Percentiles rank a stretch among this genome's conserved stretches.
Evolutionary conservation across 1,140 invertebrate species (phyloP).

Genomic region (Drosophila equinoxialis): DNA sequence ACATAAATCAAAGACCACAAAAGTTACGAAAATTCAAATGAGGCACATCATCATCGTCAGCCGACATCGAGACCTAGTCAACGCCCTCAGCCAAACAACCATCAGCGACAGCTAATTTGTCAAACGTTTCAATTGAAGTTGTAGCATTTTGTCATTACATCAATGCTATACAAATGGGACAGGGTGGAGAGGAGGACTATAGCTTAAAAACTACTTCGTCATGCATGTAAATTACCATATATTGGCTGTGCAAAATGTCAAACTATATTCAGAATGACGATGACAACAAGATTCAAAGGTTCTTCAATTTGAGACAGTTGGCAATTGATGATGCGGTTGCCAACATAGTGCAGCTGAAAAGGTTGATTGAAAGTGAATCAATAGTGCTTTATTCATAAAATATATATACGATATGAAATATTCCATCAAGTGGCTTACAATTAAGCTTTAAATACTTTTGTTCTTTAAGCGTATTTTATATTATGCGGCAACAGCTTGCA

Average conservation of each 20-base stretch:
- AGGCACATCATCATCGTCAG: slow-evolving; percentile 15
- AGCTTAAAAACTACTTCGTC: slow-evolving; percentile 26
- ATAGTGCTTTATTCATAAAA: background rate
- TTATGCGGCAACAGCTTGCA: slow-evolving; percentile 11
- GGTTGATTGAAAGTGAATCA: background rate
- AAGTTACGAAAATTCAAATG: slow-evolving; percentile 38
- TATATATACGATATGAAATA: too few relatives aligned
- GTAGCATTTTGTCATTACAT: slow-evolving; percentile 58
- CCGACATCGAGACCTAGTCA: slow-evolving; percentile 27
- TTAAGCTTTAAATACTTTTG: too few relatives aligned
- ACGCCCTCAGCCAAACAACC: slow-evolving; percentile 24
- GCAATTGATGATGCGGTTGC: slow-evolving; percentile 45
- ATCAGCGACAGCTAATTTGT: slow-evolving; percentile 62
- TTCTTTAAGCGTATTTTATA: background rate
- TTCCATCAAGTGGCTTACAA: too few relatives aligned
- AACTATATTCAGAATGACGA: slow-evolving; percentile 23
- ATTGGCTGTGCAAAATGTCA: background rate
- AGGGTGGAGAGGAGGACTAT: too few relatives aligned
- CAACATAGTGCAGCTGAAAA: background rate
- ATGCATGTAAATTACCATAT: slow-evolving; percentile 50
- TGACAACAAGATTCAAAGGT: slow-evolving; percentile 18
- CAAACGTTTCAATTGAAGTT: slow-evolving; percentile 50
- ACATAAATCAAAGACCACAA: slow-evolving; percentile 72
- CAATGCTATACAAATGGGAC: slow-evolving; percentile 31
- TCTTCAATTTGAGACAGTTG: slow-evolving; percentile 35